Conservation (phyloP, 2,888 invertebrate genomes). For the Macrosiphum euphorbiae region DNA sequence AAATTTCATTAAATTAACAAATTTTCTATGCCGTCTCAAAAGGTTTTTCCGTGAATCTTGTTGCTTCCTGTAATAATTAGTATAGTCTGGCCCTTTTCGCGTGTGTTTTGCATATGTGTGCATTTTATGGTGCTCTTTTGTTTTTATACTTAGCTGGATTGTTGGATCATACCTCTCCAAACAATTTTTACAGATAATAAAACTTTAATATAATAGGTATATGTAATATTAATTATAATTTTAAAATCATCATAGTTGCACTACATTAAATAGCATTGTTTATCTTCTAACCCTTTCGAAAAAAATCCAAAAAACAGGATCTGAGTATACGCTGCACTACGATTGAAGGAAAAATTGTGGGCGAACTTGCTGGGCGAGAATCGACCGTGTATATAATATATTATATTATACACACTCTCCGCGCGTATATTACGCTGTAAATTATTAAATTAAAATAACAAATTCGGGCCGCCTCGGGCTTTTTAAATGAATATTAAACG, state of each 20-base stretch:
- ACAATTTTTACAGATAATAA: too few relatives aligned
- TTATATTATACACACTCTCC: not conserved
- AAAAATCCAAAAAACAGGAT: not conserved
- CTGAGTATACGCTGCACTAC: not conserved
- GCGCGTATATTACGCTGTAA: not conserved
- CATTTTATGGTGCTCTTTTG: too few relatives aligned
- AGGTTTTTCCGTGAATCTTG: too few relatives aligned
- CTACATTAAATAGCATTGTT: not conserved
- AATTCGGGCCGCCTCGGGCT: not conserved
- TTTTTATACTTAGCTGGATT: too few relatives aligned
- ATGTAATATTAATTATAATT: not conserved
- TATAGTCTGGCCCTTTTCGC: too few relatives aligned
- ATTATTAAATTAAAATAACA: conserved; percentile 49
- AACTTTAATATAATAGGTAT: too few relatives aligned
- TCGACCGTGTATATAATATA: not conserved
- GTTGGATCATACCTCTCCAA: too few relatives aligned
- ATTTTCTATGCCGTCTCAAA: too few relatives aligned
- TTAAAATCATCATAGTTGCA: not conserved
- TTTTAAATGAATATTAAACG: conserved; percentile 48
- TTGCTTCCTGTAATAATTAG: too few relatives aligned
- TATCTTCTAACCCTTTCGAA: not conserved
- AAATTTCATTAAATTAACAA: too few relatives aligned
- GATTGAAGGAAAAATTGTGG: not conserved
- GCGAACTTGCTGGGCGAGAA: not conserved
- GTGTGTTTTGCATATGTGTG: too few relatives aligned